phyloP scores from a whole-genome alignment of 2,113 vertebrate genomes.

The Dromiciops gliroides region DNA sequence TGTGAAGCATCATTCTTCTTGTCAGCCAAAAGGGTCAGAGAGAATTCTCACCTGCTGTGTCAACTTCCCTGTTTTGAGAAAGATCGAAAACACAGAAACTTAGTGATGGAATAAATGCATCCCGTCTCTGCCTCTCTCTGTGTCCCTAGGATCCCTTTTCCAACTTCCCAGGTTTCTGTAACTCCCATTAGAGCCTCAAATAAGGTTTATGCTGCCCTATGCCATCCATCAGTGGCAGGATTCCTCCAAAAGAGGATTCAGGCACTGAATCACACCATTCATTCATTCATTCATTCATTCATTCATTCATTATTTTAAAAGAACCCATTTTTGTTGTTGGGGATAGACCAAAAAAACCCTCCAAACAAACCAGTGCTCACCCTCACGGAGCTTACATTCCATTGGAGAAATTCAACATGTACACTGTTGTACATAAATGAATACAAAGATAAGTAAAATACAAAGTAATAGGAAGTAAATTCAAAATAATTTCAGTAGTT shows the following conservation, averaged over 20 bases:
- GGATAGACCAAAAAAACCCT: neutral
- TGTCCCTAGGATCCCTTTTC: conserved; percentile 20
- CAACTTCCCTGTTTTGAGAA: neutral
- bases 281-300: neutral
- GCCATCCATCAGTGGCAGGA: conserved; percentile 62
- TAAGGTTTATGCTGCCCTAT: conserved; percentile 58
- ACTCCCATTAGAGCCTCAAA: neutral
- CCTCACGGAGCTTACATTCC: neutral
- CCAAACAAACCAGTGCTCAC: neutral
- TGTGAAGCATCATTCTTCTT: neutral
- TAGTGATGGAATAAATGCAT: conserved; percentile 22
- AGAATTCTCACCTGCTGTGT: conserved; percentile 21
- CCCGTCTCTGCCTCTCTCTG: conserved; percentile 16
- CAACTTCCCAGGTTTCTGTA: neutral
- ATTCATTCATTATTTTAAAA: neutral
- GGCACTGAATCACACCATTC: too few relatives aligned
- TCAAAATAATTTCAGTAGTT: neutral
- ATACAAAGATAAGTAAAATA: conserved; percentile 64
- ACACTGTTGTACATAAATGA: neutral
- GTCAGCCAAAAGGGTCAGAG: conserved; percentile 57
- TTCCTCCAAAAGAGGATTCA: conserved; percentile 54
- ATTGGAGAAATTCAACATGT: neutral
- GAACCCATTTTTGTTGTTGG: neutral
- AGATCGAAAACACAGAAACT: neutral
- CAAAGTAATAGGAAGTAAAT: neutral